These are phyloP conservation scores for Beris morrisii DNA, from an alignment of 2,888 invertebrate species.

Conservation along the genomic window DNA sequence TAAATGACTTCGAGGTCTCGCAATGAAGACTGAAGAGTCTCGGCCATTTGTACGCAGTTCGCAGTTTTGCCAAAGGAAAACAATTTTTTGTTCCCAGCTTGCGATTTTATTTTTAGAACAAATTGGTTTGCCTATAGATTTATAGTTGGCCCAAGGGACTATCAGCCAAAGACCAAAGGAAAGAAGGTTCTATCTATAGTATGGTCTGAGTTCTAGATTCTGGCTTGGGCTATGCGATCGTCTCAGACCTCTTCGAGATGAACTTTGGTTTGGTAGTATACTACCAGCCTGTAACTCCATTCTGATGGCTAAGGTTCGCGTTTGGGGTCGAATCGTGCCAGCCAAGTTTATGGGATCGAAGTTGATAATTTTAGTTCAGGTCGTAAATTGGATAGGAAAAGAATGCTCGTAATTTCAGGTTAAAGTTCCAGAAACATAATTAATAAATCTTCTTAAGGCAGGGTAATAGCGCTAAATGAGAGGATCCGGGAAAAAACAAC, in stretches of 20 bases:
- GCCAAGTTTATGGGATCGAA: slow-evolving; percentile 17
- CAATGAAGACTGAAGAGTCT: slow-evolving; percentile 3
- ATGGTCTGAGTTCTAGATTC: not conserved
- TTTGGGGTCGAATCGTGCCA: slow-evolving; percentile 28
- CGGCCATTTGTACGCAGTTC: slow-evolving; percentile 28
- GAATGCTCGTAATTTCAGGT: slow-evolving; percentile 18
- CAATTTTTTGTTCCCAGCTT: slow-evolving; percentile 26
- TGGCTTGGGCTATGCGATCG: not conserved
- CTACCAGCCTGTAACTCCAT: slow-evolving; percentile 6
- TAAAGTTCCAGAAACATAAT: slow-evolving; percentile 15
- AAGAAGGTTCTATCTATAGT: slow-evolving; percentile 22
- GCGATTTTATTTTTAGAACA: slow-evolving; percentile 37
- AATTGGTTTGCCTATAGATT: slow-evolving; percentile 38
- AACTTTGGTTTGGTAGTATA: slow-evolving; percentile 19
- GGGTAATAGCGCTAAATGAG: no score
- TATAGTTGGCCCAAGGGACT: slow-evolving; percentile 38
- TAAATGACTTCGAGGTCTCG: slow-evolving; percentile 17
- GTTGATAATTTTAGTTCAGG: slow-evolving; percentile 18
- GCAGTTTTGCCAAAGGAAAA: slow-evolving; percentile 21
- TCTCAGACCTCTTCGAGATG: slow-evolving; percentile 10
- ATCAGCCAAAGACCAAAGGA: slow-evolving; percentile 32
- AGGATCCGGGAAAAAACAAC: no score
- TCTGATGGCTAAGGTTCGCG: slow-evolving; percentile 17
- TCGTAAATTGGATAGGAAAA: slow-evolving; percentile 18
- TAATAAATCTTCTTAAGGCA: slow-evolving; percentile 12